Conservation (phyloP, 1,140 invertebrate genomes). For the Tyrophagus putrescentiae region DNA sequence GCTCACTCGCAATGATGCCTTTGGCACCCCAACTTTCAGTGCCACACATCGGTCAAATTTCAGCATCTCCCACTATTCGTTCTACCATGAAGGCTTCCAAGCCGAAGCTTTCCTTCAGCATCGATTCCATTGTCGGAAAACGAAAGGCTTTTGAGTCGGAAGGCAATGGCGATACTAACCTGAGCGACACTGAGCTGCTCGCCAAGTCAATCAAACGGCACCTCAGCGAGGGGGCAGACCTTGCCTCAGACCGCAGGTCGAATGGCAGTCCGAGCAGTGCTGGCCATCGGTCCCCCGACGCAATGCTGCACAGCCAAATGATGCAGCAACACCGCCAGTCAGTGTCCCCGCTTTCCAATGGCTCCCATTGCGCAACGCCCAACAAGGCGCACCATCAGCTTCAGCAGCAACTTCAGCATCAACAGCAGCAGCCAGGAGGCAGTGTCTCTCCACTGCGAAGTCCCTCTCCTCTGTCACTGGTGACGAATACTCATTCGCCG, state of each 20-base stretch:
- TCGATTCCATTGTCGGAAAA: conserved; percentile 74
- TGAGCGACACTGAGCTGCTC: neutral
- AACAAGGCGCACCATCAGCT: neutral
- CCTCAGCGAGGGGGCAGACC: neutral
- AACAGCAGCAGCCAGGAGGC: neutral
- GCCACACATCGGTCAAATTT: conserved; percentile 11
- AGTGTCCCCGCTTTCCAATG: neutral
- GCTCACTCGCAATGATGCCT: conserved; percentile 14
- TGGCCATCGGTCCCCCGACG: neutral
- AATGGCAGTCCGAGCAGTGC: neutral
- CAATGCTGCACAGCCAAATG: neutral
- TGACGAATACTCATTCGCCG: conserved; percentile 7
- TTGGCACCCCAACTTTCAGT: conserved; percentile 17
- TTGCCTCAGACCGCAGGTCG: neutral
- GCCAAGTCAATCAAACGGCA: conserved; percentile 1
- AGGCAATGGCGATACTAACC: neutral
- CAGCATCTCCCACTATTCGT: conserved; percentile 1
- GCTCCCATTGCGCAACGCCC: neutral
- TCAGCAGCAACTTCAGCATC: neutral
- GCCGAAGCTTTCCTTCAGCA: conserved; percentile 83
- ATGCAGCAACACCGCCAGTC: neutral
- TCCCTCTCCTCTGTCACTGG: conserved; percentile 11
- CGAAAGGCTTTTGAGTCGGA: conserved; percentile 15
- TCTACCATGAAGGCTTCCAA: conserved; percentile 35
- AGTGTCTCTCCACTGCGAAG: conserved; percentile 2